Evolutionary conservation across 1,140 invertebrate genomes (phyloP).

Genomic region (Trichoplusia ni): DNA sequence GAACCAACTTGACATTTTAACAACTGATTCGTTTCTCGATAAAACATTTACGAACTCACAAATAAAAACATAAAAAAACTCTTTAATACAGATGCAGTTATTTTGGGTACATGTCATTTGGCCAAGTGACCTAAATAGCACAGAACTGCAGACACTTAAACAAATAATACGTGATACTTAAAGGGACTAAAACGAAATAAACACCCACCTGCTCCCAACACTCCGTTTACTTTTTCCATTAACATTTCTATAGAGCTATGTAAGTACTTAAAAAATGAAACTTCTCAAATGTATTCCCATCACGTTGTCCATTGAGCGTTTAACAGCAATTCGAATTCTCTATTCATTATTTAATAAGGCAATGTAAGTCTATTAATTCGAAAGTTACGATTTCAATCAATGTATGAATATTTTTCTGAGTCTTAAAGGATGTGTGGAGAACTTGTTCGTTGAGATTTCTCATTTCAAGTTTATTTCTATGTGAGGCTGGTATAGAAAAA

Average conservation of each 20-base stretch:
- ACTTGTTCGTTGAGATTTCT: conserved; percentile 2
- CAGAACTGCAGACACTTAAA: background rate
- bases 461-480: background rate
- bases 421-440: background rate
- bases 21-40: too few relatives aligned
- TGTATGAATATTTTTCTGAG: conserved; percentile 8
- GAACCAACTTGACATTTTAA: too few relatives aligned
- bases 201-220: conserved; percentile 3
- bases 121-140: conserved; percentile 1
- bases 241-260: conserved; percentile 10
- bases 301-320: background rate
- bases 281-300: conserved; percentile 1
- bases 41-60: too few relatives aligned
- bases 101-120: conserved; percentile 5
- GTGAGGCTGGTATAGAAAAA: conserved; percentile 1
- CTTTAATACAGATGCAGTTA: background rate
- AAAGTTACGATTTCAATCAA: conserved; percentile 20
- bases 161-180: conserved; percentile 20
- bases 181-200: conserved; percentile 20
- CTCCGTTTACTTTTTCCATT: conserved; percentile 14
- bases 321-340: background rate
- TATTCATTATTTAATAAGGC: background rate
- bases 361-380: background rate
- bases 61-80: background rate
- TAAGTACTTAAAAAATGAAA: conserved; percentile 10